Evolutionary conservation across 2,888 invertebrate genomes (phyloP).

Genomic region (Zaprionus bogoriensis): DNA sequence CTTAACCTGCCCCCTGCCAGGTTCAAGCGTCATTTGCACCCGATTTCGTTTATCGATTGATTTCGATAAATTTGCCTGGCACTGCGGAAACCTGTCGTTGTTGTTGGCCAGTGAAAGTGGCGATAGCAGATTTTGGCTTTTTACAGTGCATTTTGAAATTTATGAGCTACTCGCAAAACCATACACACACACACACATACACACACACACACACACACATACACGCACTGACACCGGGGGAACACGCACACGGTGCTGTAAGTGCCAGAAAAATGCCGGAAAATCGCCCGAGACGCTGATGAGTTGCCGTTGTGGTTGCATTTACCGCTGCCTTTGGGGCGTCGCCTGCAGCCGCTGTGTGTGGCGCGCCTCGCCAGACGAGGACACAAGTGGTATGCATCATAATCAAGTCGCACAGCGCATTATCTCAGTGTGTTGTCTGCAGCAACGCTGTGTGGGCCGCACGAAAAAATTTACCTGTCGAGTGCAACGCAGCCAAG

Average conservation of each 20-base stretch:
- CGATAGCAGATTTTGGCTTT: constrained; percentile 19
- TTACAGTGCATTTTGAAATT: constrained; percentile 38
- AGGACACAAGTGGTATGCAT: constrained; percentile 47
- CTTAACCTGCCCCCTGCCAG: no score
- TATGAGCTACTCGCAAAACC: constrained; percentile 36
- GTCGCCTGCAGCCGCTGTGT: constrained; percentile 37
- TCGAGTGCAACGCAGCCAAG: neutral
- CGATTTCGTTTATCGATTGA: constrained; percentile 7
- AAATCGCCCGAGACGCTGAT: constrained; percentile 53
- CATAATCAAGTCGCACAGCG: constrained; percentile 46
- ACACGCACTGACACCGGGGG: neutral
- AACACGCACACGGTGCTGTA: constrained; percentile 38
- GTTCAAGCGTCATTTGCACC: neutral
- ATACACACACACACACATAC: neutral
- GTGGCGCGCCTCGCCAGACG: constrained; percentile 4
- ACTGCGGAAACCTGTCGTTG: constrained; percentile 16
- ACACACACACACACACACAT: constrained; percentile 1
- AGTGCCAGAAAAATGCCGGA: constrained; percentile 68
- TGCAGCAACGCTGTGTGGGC: neutral
- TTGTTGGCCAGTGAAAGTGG: constrained; percentile 46
- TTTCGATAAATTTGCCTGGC: constrained; percentile 2
- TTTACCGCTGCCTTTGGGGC: constrained; percentile 18
- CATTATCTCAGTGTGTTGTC: constrained; percentile 33
- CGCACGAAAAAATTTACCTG: neutral
- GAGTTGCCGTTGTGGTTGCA: constrained; percentile 45